Evolutionary conservation across 2,113 vertebrate genomes (phyloP).

Genomic region (Colius striatus): DNA sequence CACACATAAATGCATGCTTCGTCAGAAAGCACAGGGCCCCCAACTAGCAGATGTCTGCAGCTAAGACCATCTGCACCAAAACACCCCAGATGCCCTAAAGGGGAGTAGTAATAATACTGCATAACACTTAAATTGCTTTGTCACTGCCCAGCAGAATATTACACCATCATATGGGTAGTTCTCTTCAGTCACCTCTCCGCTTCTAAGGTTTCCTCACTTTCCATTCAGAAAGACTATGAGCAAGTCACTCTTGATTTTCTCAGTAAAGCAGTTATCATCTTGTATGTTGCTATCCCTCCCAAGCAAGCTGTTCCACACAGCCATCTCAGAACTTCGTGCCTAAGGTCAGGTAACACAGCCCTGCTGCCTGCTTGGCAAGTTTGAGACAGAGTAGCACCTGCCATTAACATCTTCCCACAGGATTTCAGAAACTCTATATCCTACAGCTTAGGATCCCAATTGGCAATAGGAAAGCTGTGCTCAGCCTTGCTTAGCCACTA

Average conservation of each 20-base stretch:
- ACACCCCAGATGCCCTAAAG: neutral
- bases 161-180: neutral
- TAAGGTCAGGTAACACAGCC: neutral
- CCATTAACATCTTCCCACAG: neutral
- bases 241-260: constrained; percentile 35
- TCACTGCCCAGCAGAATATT: neutral
- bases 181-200: neutral
- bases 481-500: neutral
- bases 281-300: neutral
- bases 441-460: neutral
- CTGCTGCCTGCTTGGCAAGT: neutral
- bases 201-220: neutral
- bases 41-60: neutral
- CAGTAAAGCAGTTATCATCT: neutral
- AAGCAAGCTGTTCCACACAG: neutral
- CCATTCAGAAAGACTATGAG: neutral
- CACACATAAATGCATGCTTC: neutral
- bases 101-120: neutral
- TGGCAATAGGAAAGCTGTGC: neutral
- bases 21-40: neutral
- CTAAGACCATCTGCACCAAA: neutral
- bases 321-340: neutral
- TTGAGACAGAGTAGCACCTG: neutral
- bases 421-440: neutral
- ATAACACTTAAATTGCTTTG: neutral